phyloP scores from a whole-genome alignment of 1,140 invertebrate species.

The Polyergus mexicanus region DNA sequence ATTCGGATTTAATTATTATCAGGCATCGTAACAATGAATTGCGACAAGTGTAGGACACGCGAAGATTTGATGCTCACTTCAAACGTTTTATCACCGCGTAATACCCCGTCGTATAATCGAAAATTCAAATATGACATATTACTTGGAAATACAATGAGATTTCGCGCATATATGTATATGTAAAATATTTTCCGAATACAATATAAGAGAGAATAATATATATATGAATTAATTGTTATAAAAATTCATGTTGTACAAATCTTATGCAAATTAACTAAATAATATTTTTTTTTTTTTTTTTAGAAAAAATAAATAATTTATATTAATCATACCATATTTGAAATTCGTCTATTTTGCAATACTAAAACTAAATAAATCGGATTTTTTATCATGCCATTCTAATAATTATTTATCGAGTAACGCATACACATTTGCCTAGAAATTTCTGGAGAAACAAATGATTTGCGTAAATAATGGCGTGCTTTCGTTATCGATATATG shows the following conservation, averaged over 20 bases:
- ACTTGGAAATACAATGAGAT: neutral
- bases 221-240: neutral
- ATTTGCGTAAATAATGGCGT: neutral
- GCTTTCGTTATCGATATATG: neutral
- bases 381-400: too few species aligned
- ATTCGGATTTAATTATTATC: neutral
- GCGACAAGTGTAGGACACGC: too few species aligned
- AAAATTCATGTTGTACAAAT: too few species aligned
- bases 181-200: neutral
- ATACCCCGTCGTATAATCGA: neutral
- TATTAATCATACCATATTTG: too few species aligned
- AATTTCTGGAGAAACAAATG: neutral
- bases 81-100: neutral
- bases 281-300: too few species aligned
- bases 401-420: neutral
- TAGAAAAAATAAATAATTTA: too few species aligned
- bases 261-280: too few species aligned
- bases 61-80: neutral
- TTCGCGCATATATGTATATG: neutral
- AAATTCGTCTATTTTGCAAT: too few species aligned
- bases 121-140: neutral
- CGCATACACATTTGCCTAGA: neutral
- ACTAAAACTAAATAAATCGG: too few species aligned
- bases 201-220: neutral
- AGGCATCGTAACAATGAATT: neutral